Base-by-base conservation (phyloP, 1,140 invertebrate species). In the Globodera ellingtonae region DNA sequence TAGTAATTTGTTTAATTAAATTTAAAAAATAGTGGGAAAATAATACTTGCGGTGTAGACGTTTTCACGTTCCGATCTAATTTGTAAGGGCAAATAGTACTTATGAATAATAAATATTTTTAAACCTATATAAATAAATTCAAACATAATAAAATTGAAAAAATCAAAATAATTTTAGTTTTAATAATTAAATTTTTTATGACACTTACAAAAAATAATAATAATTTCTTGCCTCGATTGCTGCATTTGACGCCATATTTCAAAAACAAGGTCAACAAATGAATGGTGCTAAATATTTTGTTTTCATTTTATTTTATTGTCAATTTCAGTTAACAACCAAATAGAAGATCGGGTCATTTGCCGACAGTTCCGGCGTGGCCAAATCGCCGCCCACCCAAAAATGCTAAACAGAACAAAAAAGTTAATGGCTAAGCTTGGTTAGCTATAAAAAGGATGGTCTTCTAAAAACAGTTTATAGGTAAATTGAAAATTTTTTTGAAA, bases 231-330 rank as follows among this genome's bases (percentile, higher is more conserved):
- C 48, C 74, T 50, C 50, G 84, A 82, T 76, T 88, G 87, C 66
- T 83, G 72, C 48, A 83, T 52, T 75, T 90, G 87, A 44, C 89
- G 79, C 89, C 90, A 90, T 18, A 82, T 81, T 76, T 90, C 89
- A 85, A 87, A 90, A 66, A 90, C 75, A 56, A 82, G 83, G 83
- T 91, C 90, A 21, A 91, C 88, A 83, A 90, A 91, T 7, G 87
- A 86, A 83, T 91, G 90, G 81, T 90, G 90, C 81, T 90, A 75
- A 79, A 88, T 91, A 84, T 90, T 86, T 90, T 35, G 90, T 81
- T 6, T 89, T 86, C 0, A 89, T 90, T 18, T 66, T 83, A 35
- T 35, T 35, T 35, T 35, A 2, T 52, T 82, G 82, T 52, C 81
- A 84, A 52, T 7, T 80, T 81, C 84, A 84, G 88, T 0, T 89